phyloP scores from a whole-genome alignment of 2,888 invertebrate genomes.

The Stramonita haemastoma region DNA sequence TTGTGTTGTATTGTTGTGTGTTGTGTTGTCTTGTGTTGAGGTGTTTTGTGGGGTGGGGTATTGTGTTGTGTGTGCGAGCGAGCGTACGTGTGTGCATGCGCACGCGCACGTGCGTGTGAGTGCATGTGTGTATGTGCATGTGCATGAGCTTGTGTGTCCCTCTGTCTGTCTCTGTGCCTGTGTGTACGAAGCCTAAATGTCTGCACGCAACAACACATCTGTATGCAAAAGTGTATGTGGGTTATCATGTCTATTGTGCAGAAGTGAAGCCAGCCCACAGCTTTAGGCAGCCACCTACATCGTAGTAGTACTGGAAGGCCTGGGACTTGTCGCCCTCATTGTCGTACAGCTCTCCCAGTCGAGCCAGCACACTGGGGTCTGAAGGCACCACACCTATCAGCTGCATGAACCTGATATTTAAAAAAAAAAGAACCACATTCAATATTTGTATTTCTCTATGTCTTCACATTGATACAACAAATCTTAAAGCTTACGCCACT shows the following conservation, averaged over 20 bases:
- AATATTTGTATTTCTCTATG: no score
- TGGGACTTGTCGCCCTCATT: conserved; percentile 93
- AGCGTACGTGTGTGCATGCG: not conserved
- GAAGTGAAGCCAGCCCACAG: not conserved
- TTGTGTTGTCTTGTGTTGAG: no score
- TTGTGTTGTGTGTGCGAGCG: no score
- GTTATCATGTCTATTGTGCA: not conserved
- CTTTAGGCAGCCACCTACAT: conserved; percentile 81
- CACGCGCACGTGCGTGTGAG: no score
- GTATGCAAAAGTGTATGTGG: not conserved
- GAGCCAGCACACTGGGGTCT: conserved; percentile 92
- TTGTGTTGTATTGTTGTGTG: no score
- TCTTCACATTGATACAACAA: no score
- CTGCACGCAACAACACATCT: not conserved
- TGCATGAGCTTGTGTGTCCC: not conserved
- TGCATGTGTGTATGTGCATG: not conserved
- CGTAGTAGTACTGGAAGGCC: conserved; percentile 89
- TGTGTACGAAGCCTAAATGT: not conserved
- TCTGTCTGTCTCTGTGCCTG: not conserved
- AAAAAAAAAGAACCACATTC: not conserved
- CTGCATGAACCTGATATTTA: conserved; percentile 83
- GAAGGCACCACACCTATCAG: conserved; percentile 89
- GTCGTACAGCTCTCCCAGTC: conserved; percentile 93
- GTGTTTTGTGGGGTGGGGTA: no score
- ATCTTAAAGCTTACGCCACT: no score